These are phyloP conservation scores for Protosalanx chinensis DNA, from an alignment of 2,797 vertebrate genomes.

Conservation along the genomic window DNA sequence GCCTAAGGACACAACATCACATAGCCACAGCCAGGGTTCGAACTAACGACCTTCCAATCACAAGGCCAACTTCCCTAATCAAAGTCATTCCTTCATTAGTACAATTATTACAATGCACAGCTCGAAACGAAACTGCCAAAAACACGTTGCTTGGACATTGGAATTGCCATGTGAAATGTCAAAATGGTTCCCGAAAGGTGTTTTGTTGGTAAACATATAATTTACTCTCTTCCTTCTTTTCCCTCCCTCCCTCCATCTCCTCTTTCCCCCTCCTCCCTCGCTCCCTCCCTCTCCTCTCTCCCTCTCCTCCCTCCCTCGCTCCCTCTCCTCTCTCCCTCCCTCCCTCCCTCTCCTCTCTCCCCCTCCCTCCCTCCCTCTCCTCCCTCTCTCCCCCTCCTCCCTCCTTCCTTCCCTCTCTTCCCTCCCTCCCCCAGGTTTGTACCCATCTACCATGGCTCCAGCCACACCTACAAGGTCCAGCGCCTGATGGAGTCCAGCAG, in stretches of 20 bases:
- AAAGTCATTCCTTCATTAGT: too few species aligned
- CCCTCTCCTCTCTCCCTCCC: background rate
- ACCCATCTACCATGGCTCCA: conserved; percentile 92
- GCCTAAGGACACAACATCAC: too few species aligned
- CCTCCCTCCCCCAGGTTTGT: conserved; percentile 78
- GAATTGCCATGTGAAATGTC: too few species aligned
- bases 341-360: background rate
- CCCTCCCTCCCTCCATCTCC: background rate
- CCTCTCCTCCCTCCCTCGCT: background rate
- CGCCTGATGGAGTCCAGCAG: conserved; percentile 88
- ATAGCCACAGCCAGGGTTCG: too few species aligned
- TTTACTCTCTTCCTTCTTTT: background rate
- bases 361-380: background rate
- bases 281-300: background rate
- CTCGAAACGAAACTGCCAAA: too few species aligned
- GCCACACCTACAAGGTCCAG: conserved; percentile 97
- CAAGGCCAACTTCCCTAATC: too few species aligned
- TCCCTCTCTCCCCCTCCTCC: background rate
- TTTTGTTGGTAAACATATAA: too few species aligned
- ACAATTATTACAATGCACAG: too few species aligned
- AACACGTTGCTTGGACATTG: too few species aligned
- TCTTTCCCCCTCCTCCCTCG: background rate
- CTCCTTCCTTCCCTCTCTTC: background rate
- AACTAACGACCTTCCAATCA: too few species aligned
- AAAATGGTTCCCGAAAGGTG: too few species aligned